Conservation (phyloP, 2,113 vertebrate genomes). For the Pluvialis apricaria region DNA sequence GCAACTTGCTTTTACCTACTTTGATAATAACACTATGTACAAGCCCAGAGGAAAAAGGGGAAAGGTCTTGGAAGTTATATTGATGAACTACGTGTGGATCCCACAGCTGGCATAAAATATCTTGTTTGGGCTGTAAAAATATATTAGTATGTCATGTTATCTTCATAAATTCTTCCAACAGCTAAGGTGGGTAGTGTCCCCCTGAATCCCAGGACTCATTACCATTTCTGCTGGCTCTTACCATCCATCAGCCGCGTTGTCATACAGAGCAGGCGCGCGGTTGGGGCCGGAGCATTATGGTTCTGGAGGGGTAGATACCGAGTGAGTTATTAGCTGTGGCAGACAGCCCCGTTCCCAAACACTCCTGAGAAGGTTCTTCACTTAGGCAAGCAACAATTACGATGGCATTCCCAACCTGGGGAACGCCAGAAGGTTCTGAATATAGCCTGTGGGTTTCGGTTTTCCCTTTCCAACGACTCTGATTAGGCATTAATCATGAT, state of each 20-base stretch:
- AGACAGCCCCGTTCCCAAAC: slow-evolving; percentile 72
- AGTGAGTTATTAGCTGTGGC: slow-evolving; percentile 77
- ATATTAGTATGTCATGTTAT: slow-evolving; percentile 83
- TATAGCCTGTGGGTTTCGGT: background rate
- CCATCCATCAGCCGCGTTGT: slow-evolving; percentile 74
- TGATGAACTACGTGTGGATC: slow-evolving; percentile 77
- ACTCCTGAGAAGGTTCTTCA: slow-evolving; percentile 65
- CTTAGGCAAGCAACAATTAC: slow-evolving; percentile 63
- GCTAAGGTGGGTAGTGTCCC: slow-evolving; percentile 69
- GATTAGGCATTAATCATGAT: slow-evolving; percentile 64
- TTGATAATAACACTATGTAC: slow-evolving; percentile 48
- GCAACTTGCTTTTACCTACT: slow-evolving; percentile 44
- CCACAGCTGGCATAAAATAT: slow-evolving; percentile 76
- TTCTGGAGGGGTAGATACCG: slow-evolving; percentile 72
- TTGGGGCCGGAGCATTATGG: slow-evolving; percentile 56
- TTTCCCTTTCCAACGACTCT: slow-evolving; percentile 20
- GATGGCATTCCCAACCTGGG: slow-evolving; percentile 50
- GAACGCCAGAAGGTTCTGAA: slow-evolving; percentile 44
- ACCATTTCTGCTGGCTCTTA: slow-evolving; percentile 55
- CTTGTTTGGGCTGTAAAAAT: slow-evolving; percentile 83
- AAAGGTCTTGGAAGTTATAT: slow-evolving; percentile 75
- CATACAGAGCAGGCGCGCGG: slow-evolving; percentile 47
- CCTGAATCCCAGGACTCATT: slow-evolving; percentile 70
- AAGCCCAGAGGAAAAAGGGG: slow-evolving; percentile 55
- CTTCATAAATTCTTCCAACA: slow-evolving; percentile 82